Evolutionary conservation across 2,113 vertebrate species (phyloP), one percentile per base, ranked within the genome.

Genomic region (Eulacestoma nigropectus): DNA sequence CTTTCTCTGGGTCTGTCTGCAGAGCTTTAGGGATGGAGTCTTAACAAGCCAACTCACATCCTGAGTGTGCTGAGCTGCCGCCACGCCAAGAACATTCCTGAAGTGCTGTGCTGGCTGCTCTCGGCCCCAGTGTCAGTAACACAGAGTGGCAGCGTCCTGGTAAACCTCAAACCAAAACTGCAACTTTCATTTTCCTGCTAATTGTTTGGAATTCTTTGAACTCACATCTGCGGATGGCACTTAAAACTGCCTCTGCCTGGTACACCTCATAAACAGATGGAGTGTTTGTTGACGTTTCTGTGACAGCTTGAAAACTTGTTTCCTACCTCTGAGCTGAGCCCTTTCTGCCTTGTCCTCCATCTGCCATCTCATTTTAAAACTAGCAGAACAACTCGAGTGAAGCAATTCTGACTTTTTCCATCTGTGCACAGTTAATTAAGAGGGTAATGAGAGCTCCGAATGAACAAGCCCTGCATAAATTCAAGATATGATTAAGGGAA

Each of bases 351-450:
- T 96, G 84, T 98, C 97, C 97, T 97, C 98, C 98, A 98, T 98
- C 98, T 98, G 98, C 98, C 97, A 97, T 90, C 98, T 98, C 98
- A 98, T 98, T 98, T 98, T 97, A 97, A 98, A 98, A 97, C 98
- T 97, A 98, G 97, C 97, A 98, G 98, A 98, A 98, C 98, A 98
- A 98, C 98, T 98, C 97, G 18, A 98, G 97, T 98, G 98, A 97
- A 98, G 98, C 98, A 97, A 98, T 98, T 98, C 96, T 49, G 98
- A 98, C 98, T 98, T 98, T 98, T 98, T 98, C 98, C 98, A 98
- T 98, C 98, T 98, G 98, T 98, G 98, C 98, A 93, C 97, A 98
- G 98, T 98, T 98, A 98, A 98, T 98, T 98, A 98, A 98, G 98
- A 98, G 98, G 98, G 98, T 98, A 98, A 98, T 98, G 98, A 98